Percentiles rank a stretch among this genome's conserved stretches.
These are phyloP conservation scores for Tringa solitaria DNA, from an alignment of 2,113 vertebrate species.

Conservation along the genomic window DNA sequence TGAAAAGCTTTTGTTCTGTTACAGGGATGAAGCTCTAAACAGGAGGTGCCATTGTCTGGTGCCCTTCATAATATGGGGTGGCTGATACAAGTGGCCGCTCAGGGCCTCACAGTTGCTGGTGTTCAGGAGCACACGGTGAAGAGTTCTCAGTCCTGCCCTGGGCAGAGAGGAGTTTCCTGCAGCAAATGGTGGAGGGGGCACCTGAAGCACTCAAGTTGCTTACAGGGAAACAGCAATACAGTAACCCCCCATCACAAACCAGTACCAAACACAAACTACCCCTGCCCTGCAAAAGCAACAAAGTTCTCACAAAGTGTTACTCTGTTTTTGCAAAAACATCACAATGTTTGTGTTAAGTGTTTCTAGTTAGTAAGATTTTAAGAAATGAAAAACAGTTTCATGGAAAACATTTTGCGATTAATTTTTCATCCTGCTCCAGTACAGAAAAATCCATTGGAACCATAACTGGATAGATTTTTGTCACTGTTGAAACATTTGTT, in stretches of 20 bases:
- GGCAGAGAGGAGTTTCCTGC: background rate
- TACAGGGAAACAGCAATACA: background rate
- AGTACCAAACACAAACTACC: background rate
- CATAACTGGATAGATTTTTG: background rate
- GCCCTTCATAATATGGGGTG: too few relatives aligned
- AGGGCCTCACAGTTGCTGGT: too few relatives aligned
- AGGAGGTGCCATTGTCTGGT: too few relatives aligned
- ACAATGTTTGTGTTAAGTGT: background rate
- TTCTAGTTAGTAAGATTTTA: background rate
- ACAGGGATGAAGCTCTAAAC: background rate
- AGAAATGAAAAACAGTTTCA: background rate
- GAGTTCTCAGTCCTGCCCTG: background rate
- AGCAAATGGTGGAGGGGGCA: background rate
- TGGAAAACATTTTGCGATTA: background rate
- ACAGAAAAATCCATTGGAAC: background rate
- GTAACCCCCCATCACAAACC: background rate
- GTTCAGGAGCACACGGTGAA: background rate
- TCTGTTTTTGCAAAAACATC: background rate
- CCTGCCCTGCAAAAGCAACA: background rate
- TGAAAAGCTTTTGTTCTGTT: background rate
- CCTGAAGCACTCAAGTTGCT: too few relatives aligned
- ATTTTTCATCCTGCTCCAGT: background rate
- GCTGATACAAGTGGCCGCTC: background rate
- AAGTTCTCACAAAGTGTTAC: background rate
- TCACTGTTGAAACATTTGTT: background rate